These are phyloP conservation scores for Zalophus californianus DNA, from an alignment of 2,797 vertebrate genomes.

Conservation along the genomic window DNA sequence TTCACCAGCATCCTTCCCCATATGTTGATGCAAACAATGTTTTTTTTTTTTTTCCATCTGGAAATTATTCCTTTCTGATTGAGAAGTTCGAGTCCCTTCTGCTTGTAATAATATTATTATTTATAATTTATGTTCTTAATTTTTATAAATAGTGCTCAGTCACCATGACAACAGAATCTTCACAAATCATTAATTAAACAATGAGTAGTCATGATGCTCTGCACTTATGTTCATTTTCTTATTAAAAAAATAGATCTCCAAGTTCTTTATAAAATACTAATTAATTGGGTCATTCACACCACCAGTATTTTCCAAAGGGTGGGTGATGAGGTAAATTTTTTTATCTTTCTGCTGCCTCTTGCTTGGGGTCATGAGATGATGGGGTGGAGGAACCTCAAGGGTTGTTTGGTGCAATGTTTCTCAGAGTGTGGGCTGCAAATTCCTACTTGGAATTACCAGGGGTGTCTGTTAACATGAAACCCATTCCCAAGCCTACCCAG, in stretches of 20 bases:
- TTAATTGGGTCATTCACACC: constrained; percentile 21
- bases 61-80: constrained; percentile 78
- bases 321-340: background rate
- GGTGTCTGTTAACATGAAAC: background rate
- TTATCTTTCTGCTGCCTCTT: background rate
- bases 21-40: constrained; percentile 28
- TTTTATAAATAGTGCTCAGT: constrained; percentile 83
- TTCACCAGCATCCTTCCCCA: background rate
- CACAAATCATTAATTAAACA: constrained; percentile 82
- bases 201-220: constrained; percentile 79
- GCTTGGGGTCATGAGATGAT: background rate
- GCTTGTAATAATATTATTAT: constrained; percentile 84
- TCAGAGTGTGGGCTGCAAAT: background rate
- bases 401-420: background rate
- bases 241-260: constrained; percentile 46
- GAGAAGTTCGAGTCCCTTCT: constrained; percentile 78
- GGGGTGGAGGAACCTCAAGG: background rate
- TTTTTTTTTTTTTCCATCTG: constrained; percentile 51
- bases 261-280: constrained; percentile 66
- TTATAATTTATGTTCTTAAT: constrained; percentile 83
- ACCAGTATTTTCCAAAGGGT: background rate
- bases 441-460: background rate
- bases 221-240: constrained; percentile 81
- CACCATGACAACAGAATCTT: constrained; percentile 74
- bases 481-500: fast-evolving